Evolutionary conservation across 2,113 vertebrate species (phyloP), one percentile per base, ranked within the genome.

Genomic region (Sander lucioperca): DNA sequence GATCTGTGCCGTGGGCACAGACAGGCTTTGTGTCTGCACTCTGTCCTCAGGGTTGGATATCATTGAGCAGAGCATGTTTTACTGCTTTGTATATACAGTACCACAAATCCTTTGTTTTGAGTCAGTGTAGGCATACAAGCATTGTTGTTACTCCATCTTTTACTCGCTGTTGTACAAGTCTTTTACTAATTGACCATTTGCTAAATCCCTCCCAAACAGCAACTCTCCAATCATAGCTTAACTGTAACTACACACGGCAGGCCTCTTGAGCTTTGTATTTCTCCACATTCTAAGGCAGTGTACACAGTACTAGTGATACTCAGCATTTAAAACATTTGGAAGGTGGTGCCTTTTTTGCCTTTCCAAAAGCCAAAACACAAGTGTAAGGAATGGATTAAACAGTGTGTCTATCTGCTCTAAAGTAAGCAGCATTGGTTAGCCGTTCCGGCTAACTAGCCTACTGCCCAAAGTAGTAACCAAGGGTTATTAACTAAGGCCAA

Each of bases 11-110:
- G 48, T 65, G 83, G 84, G 80, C 83, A 84, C 76, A 84, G 80
- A 74, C 81, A 50, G 70, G 63, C 80, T 87, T 73, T 79, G 84
- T 85, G 85, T 93, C 92, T 89, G 87, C 67, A 66, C 86, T 87
- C 51, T 82, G 69, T 84, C 83, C 77, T 85, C 62, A 85, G 77
- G 90, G 75, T 85, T 63, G 62, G 79, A 82, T 86, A 68, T 82
- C 85, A 90, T 68, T 78, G 72, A 82, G 86, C 74, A 82, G 83
- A 88, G 89, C 78, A 84, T 43, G 25, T 88, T 81, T 65, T 56
- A 59, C 76, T 89, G 50, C 77, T 90, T 86, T 83, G 71, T 57
- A 23, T 54, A 77, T 25, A 43, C 39, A 43, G 39, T 43, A 23
- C 81, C 65, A 56, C 82, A 77, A 79, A 89, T 85, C 72, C 84